phyloP scores from a whole-genome alignment of 2,888 invertebrate genomes.

The Crepidodera aurea region DNA sequence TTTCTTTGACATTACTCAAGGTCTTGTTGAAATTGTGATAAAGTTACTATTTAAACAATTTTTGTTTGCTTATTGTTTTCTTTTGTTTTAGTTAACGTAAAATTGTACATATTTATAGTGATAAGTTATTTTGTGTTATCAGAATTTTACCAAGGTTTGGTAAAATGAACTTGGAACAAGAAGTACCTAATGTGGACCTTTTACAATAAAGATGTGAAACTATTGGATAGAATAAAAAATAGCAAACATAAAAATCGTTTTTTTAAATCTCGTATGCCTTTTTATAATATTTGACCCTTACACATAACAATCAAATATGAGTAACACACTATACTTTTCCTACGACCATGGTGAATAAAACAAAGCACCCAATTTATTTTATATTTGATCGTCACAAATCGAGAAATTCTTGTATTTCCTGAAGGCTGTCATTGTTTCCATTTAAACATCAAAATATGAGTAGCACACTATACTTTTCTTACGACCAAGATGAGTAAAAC shows the following conservation, averaged over 20 bases:
- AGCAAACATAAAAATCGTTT: not conserved
- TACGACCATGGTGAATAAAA: too few relatives aligned
- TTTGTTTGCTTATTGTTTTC: conserved; percentile 3
- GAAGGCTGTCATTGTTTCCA: too few relatives aligned
- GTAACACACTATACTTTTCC: too few relatives aligned
- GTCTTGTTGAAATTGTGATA: not conserved
- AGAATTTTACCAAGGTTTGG: conserved; percentile 26
- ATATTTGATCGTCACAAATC: too few relatives aligned
- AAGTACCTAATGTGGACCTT: conserved; percentile 42
- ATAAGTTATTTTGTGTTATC: conserved; percentile 12
- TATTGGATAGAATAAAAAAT: conserved; percentile 41
- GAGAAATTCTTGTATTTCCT: too few relatives aligned
- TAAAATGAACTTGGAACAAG: conserved; percentile 31
- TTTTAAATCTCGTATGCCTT: too few relatives aligned
- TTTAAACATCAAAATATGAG: too few relatives aligned
- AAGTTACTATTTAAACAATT: not conserved
- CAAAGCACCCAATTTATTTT: too few relatives aligned
- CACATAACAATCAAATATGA: too few relatives aligned
- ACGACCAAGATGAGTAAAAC: too few relatives aligned
- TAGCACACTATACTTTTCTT: too few relatives aligned
- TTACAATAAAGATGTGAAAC: conserved; percentile 44
- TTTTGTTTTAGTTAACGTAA: conserved; percentile 10
- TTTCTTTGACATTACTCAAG: not conserved
- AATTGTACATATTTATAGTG: conserved; percentile 22
- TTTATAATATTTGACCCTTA: too few relatives aligned